phyloP scores from a whole-genome alignment of 2,888 invertebrate genomes.

The Torymus tubicola region DNA sequence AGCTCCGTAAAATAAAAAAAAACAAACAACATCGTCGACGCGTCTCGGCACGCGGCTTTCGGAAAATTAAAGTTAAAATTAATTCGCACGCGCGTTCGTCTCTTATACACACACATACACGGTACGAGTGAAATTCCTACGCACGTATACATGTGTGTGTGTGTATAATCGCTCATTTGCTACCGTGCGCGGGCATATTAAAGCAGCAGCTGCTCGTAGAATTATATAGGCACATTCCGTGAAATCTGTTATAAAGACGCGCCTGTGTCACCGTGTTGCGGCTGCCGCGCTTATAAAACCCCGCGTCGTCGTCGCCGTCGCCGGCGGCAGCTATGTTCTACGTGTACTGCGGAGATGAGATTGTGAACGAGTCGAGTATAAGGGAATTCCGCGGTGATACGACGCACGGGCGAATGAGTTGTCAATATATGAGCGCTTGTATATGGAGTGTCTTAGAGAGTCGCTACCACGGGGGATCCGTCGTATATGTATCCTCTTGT shows the following conservation, averaged over 20 bases:
- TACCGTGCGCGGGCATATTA: slow-evolving; percentile 59
- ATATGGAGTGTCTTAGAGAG: too few species aligned
- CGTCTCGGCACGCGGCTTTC: slow-evolving; percentile 22
- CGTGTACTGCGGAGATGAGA: too few species aligned
- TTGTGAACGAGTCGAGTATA: too few species aligned
- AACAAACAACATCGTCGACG: slow-evolving; percentile 16
- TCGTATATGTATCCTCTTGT: not conserved
- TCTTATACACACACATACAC: slow-evolving; percentile 13
- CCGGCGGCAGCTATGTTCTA: too few species aligned
- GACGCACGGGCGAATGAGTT: slow-evolving; percentile 28
- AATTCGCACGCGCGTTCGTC: slow-evolving; percentile 33
- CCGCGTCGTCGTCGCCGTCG: too few species aligned
- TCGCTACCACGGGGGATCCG: not conserved
- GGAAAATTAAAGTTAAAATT: slow-evolving; percentile 56
- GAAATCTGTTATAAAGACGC: slow-evolving; percentile 65
- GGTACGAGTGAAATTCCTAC: slow-evolving; percentile 42
- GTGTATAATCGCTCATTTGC: slow-evolving; percentile 39
- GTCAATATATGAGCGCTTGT: slow-evolving; percentile 33
- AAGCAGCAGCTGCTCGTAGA: slow-evolving; percentile 59
- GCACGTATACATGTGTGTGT: not conserved
- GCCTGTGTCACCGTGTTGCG: slow-evolving; percentile 7
- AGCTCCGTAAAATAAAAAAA: not conserved
- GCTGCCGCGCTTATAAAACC: too few species aligned
- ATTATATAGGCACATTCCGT: slow-evolving; percentile 71
- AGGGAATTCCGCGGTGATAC: slow-evolving; percentile 25